Base-by-base conservation (phyloP, 2,113 vertebrate genomes). In the Anhinga anhinga region DNA sequence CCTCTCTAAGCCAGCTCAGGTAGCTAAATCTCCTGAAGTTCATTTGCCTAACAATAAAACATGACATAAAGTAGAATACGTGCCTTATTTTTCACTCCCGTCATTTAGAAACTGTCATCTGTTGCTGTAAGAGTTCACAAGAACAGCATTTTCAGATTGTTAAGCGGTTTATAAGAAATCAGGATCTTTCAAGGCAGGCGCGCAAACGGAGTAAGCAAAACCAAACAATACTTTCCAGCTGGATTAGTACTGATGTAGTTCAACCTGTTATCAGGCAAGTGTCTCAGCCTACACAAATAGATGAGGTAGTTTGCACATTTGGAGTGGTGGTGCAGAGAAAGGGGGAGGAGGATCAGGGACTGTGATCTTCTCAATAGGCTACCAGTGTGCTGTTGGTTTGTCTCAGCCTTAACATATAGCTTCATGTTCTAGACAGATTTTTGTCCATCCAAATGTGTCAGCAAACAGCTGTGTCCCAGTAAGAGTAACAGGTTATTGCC, bases 391-490 rank as follows among this genome's bases (percentile, higher is more conserved):
- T 45, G 7, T 56, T 9, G 5, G 34, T 17, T 71, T 74, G 11
- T 42, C 55, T 81, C n/a, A 71, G 22, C 15, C 29, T 74, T 38
- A 38, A 8, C 9, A 6, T 26, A 34, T 0, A 45, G 18, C 15
- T 56, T 86, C 11, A 9, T 17, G 12, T 88, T 86, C 30, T 1
- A 11, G 10, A 38, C 25, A 81, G 36, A 13, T 2, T 29, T 78
- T 77, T 88, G 47, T 21, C 18, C 6, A 13, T 34, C 4, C 1
- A 78, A 53, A 52, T 15, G 3, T 82, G 38, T 22, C 61, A 78
- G 9, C 40, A 40, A 61, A 49, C 45, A 80, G 21, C 16, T 0
- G 0, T 34, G 22, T 79, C 21, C 34, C 58, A n/a, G 7, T 19
- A 23, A 38, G 13, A 71, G 27, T 78, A 69, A 86, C 25, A 76